phyloP scores from a whole-genome alignment of 2,888 invertebrate species.

The Chalcosyrphus nemorum region DNA sequence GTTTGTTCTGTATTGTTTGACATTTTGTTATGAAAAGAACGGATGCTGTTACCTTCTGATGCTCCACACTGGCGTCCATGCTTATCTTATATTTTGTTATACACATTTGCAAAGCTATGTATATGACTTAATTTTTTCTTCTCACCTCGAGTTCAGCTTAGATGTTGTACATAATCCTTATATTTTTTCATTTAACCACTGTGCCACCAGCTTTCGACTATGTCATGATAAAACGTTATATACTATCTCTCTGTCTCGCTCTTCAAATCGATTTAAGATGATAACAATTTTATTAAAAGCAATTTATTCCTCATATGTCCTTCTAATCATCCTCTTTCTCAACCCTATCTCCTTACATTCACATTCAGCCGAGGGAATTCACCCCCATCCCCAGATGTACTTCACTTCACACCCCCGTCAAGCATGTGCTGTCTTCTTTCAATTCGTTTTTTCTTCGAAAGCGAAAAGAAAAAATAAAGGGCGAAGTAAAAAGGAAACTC shows the following conservation, averaged over 20 bases:
- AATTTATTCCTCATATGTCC: conserved; percentile 6
- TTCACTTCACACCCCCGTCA: background rate
- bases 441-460: background rate
- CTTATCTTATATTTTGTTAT: no score
- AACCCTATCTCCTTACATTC: background rate
- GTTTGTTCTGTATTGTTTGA: no score
- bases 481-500: conserved; percentile 17
- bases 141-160: no score
- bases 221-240: background rate
- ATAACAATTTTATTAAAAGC: background rate
- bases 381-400: background rate
- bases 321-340: conserved; percentile 9
- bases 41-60: no score
- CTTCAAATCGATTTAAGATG: background rate
- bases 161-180: no score
- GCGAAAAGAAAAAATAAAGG: background rate
- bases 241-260: no score
- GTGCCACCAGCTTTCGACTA: background rate
- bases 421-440: background rate
- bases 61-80: no score
- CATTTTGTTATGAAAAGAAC: no score
- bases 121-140: no score
- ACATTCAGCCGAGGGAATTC: no score
- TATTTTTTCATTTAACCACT: background rate
- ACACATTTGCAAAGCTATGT: no score